Evolutionary conservation across 2,888 invertebrate species (phyloP).

Genomic region (Andrena flavipes): DNA sequence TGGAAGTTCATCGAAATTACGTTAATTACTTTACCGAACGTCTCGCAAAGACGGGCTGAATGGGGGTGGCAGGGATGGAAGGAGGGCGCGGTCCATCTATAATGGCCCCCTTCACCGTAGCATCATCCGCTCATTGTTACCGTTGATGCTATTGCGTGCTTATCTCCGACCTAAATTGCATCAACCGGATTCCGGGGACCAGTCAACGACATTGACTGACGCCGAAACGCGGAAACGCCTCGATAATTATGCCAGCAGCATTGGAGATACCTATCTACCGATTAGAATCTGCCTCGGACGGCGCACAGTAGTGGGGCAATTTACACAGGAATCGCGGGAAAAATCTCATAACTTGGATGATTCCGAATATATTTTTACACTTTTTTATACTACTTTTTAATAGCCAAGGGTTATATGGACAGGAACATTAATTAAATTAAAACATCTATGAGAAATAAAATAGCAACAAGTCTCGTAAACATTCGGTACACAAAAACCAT

Average conservation of each 20-base stretch:
- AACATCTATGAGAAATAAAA: too few species aligned
- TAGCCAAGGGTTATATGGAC: too few species aligned
- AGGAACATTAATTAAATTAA: too few species aligned
- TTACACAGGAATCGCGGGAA: neutral
- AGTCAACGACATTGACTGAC: conserved; percentile 64
- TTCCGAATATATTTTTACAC: neutral
- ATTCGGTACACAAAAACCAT: too few species aligned
- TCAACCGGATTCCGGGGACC: conserved; percentile 46
- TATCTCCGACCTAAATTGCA: conserved; percentile 65
- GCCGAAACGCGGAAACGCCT: conserved; percentile 59
- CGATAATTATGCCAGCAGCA: conserved; percentile 53
- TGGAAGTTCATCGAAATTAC: conserved; percentile 26
- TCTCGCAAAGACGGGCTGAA: conserved; percentile 26
- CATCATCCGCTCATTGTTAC: conserved; percentile 52
- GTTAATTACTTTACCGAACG: conserved; percentile 33
- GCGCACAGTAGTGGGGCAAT: neutral
- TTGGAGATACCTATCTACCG: conserved; percentile 3
- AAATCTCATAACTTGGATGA: too few species aligned
- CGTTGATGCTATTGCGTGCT: conserved; percentile 47
- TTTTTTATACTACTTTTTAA: too few species aligned
- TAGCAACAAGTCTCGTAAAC: too few species aligned
- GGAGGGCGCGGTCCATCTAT: conserved; percentile 29
- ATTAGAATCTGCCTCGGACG: conserved; percentile 29
- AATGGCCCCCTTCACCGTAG: conserved; percentile 33
- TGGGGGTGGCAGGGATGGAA: neutral